Conservation (phyloP, 92 coral and sea anemone genomes). For the Zoanthus sansibaricus region DNA sequence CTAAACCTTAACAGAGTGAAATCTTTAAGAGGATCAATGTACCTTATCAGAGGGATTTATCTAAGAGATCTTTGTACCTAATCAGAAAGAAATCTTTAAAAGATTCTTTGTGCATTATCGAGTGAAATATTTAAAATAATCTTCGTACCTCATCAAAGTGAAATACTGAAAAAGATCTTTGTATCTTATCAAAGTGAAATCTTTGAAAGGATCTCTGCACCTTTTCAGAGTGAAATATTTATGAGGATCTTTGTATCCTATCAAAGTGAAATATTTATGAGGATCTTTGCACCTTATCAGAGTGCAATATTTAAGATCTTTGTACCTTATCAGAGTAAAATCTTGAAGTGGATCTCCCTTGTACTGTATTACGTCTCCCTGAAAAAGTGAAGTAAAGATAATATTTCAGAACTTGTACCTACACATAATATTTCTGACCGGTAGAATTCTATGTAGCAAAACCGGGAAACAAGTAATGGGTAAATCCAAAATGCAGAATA, state of each 20-base stretch:
- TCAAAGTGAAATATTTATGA: background rate
- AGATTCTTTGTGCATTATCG: background rate
- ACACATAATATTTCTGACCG: too few relatives aligned
- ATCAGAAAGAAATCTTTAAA: too few relatives aligned
- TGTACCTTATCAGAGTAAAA: slow-evolving; percentile 94
- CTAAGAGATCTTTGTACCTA: slow-evolving; percentile 39
- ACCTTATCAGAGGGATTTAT: slow-evolving; percentile 75
- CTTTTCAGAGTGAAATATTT: slow-evolving; percentile 33
- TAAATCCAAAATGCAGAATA: too few relatives aligned
- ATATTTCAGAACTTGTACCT: too few relatives aligned
- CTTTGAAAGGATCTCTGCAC: slow-evolving; percentile 90
- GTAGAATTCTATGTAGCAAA: too few relatives aligned
- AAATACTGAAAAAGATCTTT: background rate
- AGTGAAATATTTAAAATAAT: background rate
- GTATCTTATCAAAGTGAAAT: slow-evolving; percentile 67
- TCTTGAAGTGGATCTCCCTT: slow-evolving; percentile 95
- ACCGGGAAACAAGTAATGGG: too few relatives aligned
- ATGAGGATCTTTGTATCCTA: background rate
- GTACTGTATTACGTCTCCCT: slow-evolving; percentile 84
- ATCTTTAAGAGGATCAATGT: background rate
- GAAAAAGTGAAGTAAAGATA: background rate
- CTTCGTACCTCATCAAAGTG: background rate
- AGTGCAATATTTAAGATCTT: background rate
- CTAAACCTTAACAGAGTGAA: too few relatives aligned
- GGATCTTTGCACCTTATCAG: background rate